Base-by-base conservation (phyloP, 2,113 vertebrate species). In the Mirza zaza region DNA sequence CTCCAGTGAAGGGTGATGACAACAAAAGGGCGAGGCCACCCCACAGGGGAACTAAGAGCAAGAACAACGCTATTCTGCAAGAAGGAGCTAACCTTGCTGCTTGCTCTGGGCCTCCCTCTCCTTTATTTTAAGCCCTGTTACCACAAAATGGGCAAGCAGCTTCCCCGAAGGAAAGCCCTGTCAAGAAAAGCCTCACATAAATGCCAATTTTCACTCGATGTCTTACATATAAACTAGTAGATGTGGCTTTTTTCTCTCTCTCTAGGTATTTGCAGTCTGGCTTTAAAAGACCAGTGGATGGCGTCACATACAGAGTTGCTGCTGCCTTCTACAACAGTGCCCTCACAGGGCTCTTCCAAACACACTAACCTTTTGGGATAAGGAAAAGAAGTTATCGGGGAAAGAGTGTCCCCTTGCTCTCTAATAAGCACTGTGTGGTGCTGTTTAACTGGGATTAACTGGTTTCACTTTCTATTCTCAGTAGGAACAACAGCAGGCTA, bases 51-150 rank as follows among this genome's bases (percentile, higher is more conserved):
- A 76, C 32, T 34, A 32, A 61, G 59, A 90, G 88, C 17, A 52
- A 92, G 14, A 67, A 67, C 70, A 63, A 23, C 4, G 0, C 1
- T 0, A 21, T 29, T 34, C 18, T 0, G 5, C 42, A n/a, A 61
- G 36, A 79, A 59, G 71, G 57, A 67, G 77, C 61, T 42, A 36
- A 81, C 21, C 57, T 39, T 11, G 0, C 39, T 1, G 21, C 32
- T 81, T 48, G 14, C 65, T 55, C 34, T 45, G 13, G 57, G 32
- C 50, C 55, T n/a, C 12, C 70, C 21, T 76, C 81, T 83, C 57
- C 61, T 61, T 45, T 65, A 65, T 79, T 87, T 70, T 48, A 94
- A 84, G 68, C 36, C 73, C 55, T 23, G 27, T 70, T 79, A 67
- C 32, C 83, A 50, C n/a, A 88, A 89, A 93, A 94, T 9, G 21